These are phyloP conservation scores for Branchipolynoe longqiensis DNA, from an alignment of 2,888 invertebrate species.

Conservation along the genomic window DNA sequence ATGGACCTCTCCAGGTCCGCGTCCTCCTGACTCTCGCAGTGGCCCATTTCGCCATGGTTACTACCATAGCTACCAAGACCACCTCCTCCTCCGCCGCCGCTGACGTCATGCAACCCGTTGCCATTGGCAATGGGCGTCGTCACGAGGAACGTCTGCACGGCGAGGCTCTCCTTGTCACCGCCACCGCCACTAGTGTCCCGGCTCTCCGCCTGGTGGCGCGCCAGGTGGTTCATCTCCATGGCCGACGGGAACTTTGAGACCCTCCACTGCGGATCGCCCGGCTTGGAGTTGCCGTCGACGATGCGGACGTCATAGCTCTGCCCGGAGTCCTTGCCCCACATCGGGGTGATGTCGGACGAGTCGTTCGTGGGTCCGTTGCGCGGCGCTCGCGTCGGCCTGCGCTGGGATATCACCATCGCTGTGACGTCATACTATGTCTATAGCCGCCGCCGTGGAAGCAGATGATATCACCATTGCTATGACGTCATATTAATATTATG, in stretches of 20 bases:
- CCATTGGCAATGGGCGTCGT: conserved; percentile 5
- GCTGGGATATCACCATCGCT: too few relatives aligned
- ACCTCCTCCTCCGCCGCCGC: background rate
- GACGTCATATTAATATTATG: too few relatives aligned
- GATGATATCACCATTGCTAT: too few relatives aligned
- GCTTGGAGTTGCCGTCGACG: conserved; percentile 49
- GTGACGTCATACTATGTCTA: too few relatives aligned
- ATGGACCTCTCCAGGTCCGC: conserved; percentile 23
- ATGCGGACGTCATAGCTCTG: conserved; percentile 26
- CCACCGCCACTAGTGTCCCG: background rate
- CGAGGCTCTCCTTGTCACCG: background rate
- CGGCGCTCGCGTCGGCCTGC: too few relatives aligned
- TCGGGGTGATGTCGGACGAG: conserved; percentile 32
- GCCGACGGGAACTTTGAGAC: conserved; percentile 35
- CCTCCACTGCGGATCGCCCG: conserved; percentile 42
- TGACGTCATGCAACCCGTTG: background rate
- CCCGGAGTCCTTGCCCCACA: conserved; percentile 44
- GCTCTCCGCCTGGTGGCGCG: background rate
- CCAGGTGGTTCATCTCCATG: conserved; percentile 48
- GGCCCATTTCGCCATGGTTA: background rate
- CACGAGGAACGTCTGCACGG: conserved; percentile 4
- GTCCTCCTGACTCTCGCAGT: background rate
- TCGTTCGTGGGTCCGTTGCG: too few relatives aligned
- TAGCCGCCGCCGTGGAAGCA: too few relatives aligned
- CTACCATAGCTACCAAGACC: background rate